phyloP scores from a whole-genome alignment of 92 coral and sea anemone genomes.

The Zoanthus sansibaricus region DNA sequence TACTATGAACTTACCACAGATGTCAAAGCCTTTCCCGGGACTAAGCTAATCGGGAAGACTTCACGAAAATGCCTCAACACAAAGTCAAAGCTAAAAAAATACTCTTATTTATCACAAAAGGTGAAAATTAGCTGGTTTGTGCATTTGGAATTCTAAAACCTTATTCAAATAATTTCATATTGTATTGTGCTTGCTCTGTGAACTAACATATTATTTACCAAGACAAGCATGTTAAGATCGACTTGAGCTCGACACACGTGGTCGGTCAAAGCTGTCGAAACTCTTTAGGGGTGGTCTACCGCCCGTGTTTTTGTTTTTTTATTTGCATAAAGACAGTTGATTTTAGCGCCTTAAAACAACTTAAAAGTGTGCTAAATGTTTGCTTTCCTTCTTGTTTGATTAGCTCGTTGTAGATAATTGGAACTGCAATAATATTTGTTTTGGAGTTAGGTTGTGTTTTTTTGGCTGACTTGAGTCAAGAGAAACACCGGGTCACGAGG shows the following conservation, averaged over 20 bases:
- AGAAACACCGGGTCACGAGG: conserved; percentile 56
- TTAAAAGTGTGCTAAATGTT: conserved; percentile 51
- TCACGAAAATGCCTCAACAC: background rate
- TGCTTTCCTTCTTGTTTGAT: conserved; percentile 58
- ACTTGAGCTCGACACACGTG: conserved; percentile 40
- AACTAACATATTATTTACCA: conserved; percentile 4
- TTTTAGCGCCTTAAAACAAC: conserved; percentile 40
- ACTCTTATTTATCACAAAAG: background rate
- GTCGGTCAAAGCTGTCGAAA: background rate
- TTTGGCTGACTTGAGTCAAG: background rate
- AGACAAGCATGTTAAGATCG: conserved; percentile 42
- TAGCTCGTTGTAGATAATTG: conserved; percentile 60
- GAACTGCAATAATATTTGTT: conserved; percentile 70
- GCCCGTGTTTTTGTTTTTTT: conserved; percentile 38
- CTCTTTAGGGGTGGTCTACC: conserved; percentile 38
- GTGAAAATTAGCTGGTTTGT: background rate
- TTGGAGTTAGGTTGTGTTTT: conserved; percentile 48
- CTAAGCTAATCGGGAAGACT: background rate
- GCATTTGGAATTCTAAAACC: conserved; percentile 18
- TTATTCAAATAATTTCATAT: conserved; percentile 18
- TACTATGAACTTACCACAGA: background rate
- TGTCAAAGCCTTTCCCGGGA: conserved; percentile 29
- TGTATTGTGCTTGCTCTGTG: conserved; percentile 10
- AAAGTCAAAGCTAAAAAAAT: background rate
- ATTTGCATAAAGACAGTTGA: conserved; percentile 39